phyloP scores from a whole-genome alignment of 2,797 vertebrate species.

The Aldrovandia affinis region DNA sequence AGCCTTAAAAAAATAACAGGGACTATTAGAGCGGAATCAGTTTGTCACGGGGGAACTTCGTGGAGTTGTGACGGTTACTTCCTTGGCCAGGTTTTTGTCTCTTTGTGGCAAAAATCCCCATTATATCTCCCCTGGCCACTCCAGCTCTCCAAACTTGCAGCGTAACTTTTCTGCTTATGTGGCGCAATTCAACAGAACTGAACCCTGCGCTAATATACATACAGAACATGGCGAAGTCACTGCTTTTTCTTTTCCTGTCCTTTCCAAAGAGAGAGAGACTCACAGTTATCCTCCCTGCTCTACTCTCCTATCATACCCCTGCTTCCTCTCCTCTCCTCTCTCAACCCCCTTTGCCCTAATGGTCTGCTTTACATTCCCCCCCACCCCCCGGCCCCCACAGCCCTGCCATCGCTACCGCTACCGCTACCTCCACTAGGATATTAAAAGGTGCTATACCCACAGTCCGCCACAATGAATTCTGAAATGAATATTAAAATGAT shows the following conservation, averaged over 20 bases:
- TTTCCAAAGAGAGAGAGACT: background rate
- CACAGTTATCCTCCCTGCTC: no score
- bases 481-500: constrained; percentile 79
- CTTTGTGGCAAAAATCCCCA: background rate
- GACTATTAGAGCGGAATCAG: background rate
- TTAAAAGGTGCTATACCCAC: constrained; percentile 77
- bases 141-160: background rate
- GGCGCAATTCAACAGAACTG: no score
- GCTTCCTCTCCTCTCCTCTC: background rate
- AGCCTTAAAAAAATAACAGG: background rate
- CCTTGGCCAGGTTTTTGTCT: background rate
- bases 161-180: background rate
- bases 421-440: constrained; percentile 77
- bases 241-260: background rate
- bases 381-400: constrained; percentile 35
- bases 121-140: background rate
- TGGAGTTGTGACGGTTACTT: background rate
- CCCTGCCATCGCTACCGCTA: no score
- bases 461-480: constrained; percentile 74
- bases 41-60: background rate
- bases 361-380: constrained; percentile 70
- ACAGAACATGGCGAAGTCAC: background rate
- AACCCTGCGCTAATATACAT: background rate
- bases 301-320: background rate
- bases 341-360: background rate